Base-by-base conservation (phyloP, 2,888 invertebrate genomes). In the Gandaritis pyraliata region DNA sequence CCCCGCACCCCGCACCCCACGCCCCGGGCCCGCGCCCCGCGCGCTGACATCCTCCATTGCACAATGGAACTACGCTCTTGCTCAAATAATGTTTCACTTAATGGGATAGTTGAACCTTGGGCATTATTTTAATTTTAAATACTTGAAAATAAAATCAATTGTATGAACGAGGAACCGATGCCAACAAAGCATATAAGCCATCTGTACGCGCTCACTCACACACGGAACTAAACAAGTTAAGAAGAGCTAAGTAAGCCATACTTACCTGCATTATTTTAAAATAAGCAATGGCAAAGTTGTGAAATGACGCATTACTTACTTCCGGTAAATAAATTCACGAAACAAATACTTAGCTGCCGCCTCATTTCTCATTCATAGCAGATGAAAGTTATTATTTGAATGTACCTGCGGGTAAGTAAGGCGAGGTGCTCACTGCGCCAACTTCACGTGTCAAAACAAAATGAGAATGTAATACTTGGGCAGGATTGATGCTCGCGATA, bases 401-500 rank as follows among this genome's bases (percentile, higher is more conserved):
- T 33, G 5, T 13, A 13, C 8, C 15, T 13, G 15, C 15, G 8
- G 11, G 16, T 16, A 43, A 2, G 16, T 16, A 43, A 2, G 43
- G 15, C 16, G 11, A 43, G 43, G 15, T 41, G 2, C 43, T 11
- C 43, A 16, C 16, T 10, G 43, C 1, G 10, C 10, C 11, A 1
- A 43, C 16, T 43, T 43, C 15, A 16, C 11, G 16, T 43, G 43
- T 43, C 43, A 43, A 43, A 43, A 43, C 16, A 16, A 16, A 16
- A 43, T 43, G 49, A 23, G 43, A 33, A 50, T 23, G 46, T 46
- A 45, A 45, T 45, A 23, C 49, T 18, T 8, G 30, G n/a, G 11
- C 54, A 41, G 43, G 43, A 64, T 64, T 50, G 61, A 61, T 61
- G 58, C 46, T 23, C 33, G 52, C 39, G 18, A 56, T 66, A 55